Evolutionary conservation across 2,113 vertebrate genomes (phyloP), one percentile per base, ranked within the genome.

Genomic region (Limanda limanda): DNA sequence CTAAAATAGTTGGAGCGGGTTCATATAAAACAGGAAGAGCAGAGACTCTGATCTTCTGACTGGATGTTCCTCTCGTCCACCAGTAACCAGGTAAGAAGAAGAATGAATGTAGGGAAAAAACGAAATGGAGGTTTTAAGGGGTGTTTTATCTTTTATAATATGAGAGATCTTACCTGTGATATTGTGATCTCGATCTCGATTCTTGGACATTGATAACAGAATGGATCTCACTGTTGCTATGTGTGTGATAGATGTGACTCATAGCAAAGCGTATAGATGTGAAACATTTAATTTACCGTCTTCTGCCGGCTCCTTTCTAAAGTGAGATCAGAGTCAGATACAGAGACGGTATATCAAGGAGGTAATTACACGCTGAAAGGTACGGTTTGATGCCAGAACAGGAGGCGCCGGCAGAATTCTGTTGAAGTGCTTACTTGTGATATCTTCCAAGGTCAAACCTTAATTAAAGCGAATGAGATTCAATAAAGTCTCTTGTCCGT

Each of bases 371-470:
- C 68, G 81, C 45, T 71, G 82, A 87, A 78, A 60, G 83, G 56
- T 27, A 51, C 0, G 2, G 10, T 85, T 78, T 74, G 31, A 70
- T 69, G 54, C 51, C 64, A 74, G 61, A 87, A 75, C 17, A 63
- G 55, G 31, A 56, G 71, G 42, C 73, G 11, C 17, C 18, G 72
- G 18, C 11, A 65, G 48, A 11, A 24, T 64, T 84, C 72, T 31
- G 31, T 27, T 54, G 42, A 70, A 56, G 48, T 6, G 48, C 72
- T 57, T 71, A 66, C 20, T 63, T 57, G 52, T 20, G 68, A 61
- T 83, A 70, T 71, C 42, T 42, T 76, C 83, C 87, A 91, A 91
- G 88, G 92, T 89, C 79, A 87, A 37, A 52, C 70, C 81, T 86
- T 75, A 87, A 89, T 86, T 84, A 75, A 57, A 59, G 37, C 23